phyloP scores from a whole-genome alignment of 2,888 invertebrate genomes.

The Drosophila algonquin region DNA sequence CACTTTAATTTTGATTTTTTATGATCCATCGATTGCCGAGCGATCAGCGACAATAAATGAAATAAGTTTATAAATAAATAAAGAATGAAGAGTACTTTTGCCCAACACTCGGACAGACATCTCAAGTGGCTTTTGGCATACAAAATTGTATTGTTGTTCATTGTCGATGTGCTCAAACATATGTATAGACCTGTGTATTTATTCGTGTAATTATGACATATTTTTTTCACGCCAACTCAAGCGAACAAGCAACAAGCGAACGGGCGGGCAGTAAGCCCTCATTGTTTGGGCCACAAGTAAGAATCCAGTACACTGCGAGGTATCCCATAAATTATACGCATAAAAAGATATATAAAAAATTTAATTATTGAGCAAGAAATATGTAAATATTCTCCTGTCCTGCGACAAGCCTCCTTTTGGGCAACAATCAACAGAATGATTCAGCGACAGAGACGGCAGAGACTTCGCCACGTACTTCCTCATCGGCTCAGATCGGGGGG shows the following conservation, averaged over 20 bases:
- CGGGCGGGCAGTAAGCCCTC: constrained; percentile 57
- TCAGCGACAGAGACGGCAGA: constrained; percentile 16
- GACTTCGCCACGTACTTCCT: constrained; percentile 5
- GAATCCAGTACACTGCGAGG: constrained; percentile 11
- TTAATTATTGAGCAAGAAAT: constrained; percentile 35
- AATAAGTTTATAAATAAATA: background rate
- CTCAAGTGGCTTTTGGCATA: constrained; percentile 64
- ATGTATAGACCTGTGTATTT: constrained; percentile 55
- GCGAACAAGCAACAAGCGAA: constrained; percentile 63
- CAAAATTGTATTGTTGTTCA: background rate
- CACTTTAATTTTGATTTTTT: constrained; percentile 24
- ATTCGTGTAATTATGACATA: constrained; percentile 71
- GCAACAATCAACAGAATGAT: constrained; percentile 22
- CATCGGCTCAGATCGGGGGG: background rate
- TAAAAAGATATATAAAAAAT: constrained; percentile 33
- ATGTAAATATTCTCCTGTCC: constrained; percentile 28
- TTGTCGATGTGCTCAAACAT: background rate
- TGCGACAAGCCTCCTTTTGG: constrained; percentile 62
- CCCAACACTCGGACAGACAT: constrained; percentile 16
- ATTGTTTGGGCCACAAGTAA: constrained; percentile 54
- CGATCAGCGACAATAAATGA: constrained; percentile 22
- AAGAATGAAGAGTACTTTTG: constrained; percentile 36
- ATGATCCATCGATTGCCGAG: constrained; percentile 39
- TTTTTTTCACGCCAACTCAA: constrained; percentile 68
- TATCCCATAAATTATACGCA: constrained; percentile 53